These are phyloP conservation scores for Sander vitreus DNA, from an alignment of 2,113 vertebrate genomes.

Conservation along the genomic window DNA sequence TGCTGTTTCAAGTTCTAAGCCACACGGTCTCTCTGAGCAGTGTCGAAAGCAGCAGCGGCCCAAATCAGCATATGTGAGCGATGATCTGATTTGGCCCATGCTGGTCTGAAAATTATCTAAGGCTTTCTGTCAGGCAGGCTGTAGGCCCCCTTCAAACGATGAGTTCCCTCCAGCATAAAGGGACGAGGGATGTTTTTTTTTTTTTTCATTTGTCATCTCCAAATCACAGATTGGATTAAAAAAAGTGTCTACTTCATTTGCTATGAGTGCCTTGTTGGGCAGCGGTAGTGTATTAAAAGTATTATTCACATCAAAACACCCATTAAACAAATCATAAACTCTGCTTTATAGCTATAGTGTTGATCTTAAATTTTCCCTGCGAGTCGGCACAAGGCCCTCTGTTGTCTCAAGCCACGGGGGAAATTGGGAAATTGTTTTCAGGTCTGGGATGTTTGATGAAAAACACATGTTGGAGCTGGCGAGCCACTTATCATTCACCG, in stretches of 20 bases:
- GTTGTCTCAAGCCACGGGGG: constrained; percentile 89
- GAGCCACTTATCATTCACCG: constrained; percentile 81
- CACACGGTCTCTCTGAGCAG: not conserved
- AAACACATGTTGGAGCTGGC: constrained; percentile 89
- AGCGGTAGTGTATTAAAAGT: constrained; percentile 84
- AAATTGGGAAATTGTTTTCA: constrained; percentile 94
- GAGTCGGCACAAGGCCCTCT: constrained; percentile 78
- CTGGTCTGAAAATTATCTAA: constrained; percentile 17
- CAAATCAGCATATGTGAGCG: constrained; percentile 16
- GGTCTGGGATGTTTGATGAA: constrained; percentile 88
- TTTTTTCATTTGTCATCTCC: constrained; percentile 71
- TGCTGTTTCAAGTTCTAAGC: constrained; percentile 43
- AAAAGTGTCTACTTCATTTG: constrained; percentile 81
- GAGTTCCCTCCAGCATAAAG: constrained; percentile 42
- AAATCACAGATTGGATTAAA: constrained; percentile 83
- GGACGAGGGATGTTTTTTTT: constrained; percentile 47
- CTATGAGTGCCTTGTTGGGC: constrained; percentile 84
- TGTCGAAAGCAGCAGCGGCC: constrained; percentile 11
- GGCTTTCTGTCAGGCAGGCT: constrained; percentile 35
- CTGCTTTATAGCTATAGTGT: constrained; percentile 79
- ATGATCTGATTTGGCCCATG: constrained; percentile 43
- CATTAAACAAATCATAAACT: constrained; percentile 87
- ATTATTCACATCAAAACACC: constrained; percentile 86
- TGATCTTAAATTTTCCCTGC: constrained; percentile 84
- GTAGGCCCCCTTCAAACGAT: constrained; percentile 64